Conservation (phyloP, 2,113 vertebrate genomes). For the Morone saxatilis region DNA sequence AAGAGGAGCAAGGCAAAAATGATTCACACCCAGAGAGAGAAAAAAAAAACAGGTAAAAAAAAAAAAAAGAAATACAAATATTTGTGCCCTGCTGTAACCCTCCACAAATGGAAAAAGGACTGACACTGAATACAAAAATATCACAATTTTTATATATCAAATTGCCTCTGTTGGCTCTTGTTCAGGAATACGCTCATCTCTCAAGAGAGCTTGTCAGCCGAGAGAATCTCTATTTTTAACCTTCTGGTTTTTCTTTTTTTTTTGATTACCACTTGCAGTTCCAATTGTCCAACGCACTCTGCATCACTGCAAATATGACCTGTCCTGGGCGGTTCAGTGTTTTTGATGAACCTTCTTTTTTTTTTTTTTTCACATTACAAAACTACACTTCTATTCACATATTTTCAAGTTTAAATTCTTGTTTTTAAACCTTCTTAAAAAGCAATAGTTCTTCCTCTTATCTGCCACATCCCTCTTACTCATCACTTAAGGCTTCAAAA, state of each 20-base stretch:
- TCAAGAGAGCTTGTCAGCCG: slow-evolving; percentile 72
- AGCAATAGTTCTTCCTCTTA: slow-evolving; percentile 82
- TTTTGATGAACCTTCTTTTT: slow-evolving; percentile 75
- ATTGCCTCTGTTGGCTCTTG: slow-evolving; percentile 87
- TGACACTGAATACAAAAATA: slow-evolving; percentile 96
- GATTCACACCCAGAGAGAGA: slow-evolving; percentile 82
- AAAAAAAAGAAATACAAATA: slow-evolving; percentile 80
- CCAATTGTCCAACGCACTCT: slow-evolving; percentile 87
- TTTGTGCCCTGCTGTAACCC: slow-evolving; percentile 86
- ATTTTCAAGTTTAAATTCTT: slow-evolving; percentile 91
- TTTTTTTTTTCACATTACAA: slow-evolving; percentile 92
- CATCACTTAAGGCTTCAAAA: slow-evolving; percentile 85
- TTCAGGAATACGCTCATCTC: slow-evolving; percentile 83
- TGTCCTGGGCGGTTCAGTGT: slow-evolving; percentile 75
- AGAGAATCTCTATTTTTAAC: slow-evolving; percentile 76
- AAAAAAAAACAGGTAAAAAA: slow-evolving; percentile 58
- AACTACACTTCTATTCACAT: slow-evolving; percentile 90
- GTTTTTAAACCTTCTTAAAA: slow-evolving; percentile 83
- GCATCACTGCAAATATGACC: slow-evolving; percentile 84
- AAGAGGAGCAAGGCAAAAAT: slow-evolving; percentile 87
- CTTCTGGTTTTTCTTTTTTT: slow-evolving; percentile 55
- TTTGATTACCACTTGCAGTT: slow-evolving; percentile 84
- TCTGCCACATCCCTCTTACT: slow-evolving; percentile 70
- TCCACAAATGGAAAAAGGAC: slow-evolving; percentile 88
- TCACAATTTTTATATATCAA: slow-evolving; percentile 93